These are phyloP conservation scores for Cinara cedri DNA, from an alignment of 2,888 invertebrate species.

Conservation along the genomic window DNA sequence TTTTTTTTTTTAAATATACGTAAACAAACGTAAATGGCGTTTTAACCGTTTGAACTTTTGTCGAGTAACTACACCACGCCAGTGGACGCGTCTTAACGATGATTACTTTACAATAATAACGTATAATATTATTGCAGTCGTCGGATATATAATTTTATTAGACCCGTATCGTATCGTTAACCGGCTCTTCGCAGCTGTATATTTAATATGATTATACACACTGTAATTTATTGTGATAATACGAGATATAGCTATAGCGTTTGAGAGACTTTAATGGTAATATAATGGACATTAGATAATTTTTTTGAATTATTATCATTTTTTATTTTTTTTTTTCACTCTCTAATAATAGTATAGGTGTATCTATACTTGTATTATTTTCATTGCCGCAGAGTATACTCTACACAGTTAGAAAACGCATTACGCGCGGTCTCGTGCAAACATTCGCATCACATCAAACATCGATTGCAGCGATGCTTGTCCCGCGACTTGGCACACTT, in stretches of 20 bases:
- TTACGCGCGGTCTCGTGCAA: neutral
- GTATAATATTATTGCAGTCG: neutral
- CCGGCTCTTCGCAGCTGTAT: neutral
- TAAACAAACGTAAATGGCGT: neutral
- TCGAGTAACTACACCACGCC: no score
- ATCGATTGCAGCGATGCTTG: constrained; percentile 20
- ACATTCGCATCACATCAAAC: constrained; percentile 31
- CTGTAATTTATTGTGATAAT: constrained; percentile 16
- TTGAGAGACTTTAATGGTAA: constrained; percentile 18
- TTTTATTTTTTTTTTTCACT: constrained; percentile 17
- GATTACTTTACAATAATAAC: neutral
- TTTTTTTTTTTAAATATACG: no score
- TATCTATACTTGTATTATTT: constrained; percentile 3
- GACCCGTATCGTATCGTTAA: constrained; percentile 16
- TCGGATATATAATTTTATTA: constrained; percentile 18
- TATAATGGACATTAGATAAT: constrained; percentile 31
- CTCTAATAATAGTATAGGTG: constrained; percentile 39
- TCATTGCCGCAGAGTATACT: no score
- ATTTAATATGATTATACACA: neutral
- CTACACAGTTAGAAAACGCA: constrained; percentile 33
- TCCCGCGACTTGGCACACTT: constrained; percentile 29
- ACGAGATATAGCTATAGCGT: neutral
- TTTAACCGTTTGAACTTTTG: no score
- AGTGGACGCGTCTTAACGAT: no score
- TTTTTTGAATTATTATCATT: no score